Base-by-base conservation (phyloP, 2,113 vertebrate genomes). In the Sigmodon hispidus region DNA sequence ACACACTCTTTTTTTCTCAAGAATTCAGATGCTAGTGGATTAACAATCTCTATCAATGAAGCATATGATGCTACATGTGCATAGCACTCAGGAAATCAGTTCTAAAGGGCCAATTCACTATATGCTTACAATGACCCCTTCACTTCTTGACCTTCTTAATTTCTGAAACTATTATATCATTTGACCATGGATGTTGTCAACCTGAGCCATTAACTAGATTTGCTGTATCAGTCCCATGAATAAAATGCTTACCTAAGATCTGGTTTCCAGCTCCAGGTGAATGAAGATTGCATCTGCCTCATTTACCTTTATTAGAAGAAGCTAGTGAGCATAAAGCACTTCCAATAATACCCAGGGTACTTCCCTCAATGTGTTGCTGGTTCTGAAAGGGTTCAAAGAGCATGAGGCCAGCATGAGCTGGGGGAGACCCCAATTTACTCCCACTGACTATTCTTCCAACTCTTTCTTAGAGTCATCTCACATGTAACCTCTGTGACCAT, bases 401-500 rank as follows among this genome's bases (percentile, higher is more conserved):
- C 4, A 43, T 77, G 29, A 65, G 11, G 34, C 2, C 29, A n/a
- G 2, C 0, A 34, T 36, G 34, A 81, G n/a, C 52, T 48, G 19
- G 8, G 50, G 4, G 5, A 59, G 48, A 61, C 21, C 21, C 1
- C 31, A 10, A 3, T 90, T 83, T 57, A n/a, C 57, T 57, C 24
- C 59, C 17, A 9, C 22, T 61, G 13, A 26, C 3, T 89, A 22
- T 34, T 21, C 5, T 7, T 50, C 9, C 15, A 7, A 10, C 16
- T 34, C 1, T 19, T 7, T 40, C 34, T 13, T 31, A 63, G 26
- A 26, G 43, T 12, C 48, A 22, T 31, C 5, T 17, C 72, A 1
- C 4, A 11, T 15, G 6, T 1, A 40, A 0, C 2, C 4, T 48
- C 13, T 59, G 12, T n/a, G 6, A 36, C 31, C 67, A 63, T 40